Percentiles rank a stretch among this genome's conserved stretches.
Conservation (phyloP, 1,140 invertebrate genomes). For the Cyclina sinensis region DNA sequence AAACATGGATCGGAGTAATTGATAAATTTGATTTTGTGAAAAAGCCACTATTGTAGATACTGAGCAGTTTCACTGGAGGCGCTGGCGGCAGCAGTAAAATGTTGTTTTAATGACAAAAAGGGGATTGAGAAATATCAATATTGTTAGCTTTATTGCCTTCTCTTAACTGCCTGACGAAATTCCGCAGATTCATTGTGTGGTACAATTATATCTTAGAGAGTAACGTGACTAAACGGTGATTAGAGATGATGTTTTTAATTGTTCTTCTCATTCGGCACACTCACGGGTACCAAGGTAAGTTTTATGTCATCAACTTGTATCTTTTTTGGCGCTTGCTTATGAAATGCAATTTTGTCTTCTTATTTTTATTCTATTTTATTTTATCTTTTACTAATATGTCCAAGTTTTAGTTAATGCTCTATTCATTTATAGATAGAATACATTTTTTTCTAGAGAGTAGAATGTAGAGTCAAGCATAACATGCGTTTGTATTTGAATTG, state of each 20-base stretch:
- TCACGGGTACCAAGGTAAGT: slow-evolving; percentile 1
- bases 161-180: neutral
- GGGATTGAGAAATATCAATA: slow-evolving; percentile 47
- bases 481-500: too few species aligned
- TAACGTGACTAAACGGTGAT: neutral
- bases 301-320: too few species aligned
- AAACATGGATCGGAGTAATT: slow-evolving; percentile 33
- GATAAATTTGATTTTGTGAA: slow-evolving; percentile 60
- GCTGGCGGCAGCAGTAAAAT: slow-evolving; percentile 42
- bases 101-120: slow-evolving; percentile 64
- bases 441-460: too few species aligned
- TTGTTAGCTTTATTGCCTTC: slow-evolving; percentile 31
- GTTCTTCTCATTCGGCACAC: neutral
- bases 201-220: neutral
- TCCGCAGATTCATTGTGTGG: slow-evolving; percentile 23
- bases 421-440: too few species aligned
- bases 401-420: too few species aligned
- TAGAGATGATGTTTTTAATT: slow-evolving; percentile 19
- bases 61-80: slow-evolving; percentile 6
- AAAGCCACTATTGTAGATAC: slow-evolving; percentile 49
- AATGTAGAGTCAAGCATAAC: too few species aligned
- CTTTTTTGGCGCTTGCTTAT: too few species aligned
- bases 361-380: too few species aligned
- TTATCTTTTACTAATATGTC: too few species aligned
- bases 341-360: too few species aligned